These are phyloP conservation scores for Cryptocephalus primarius DNA, from an alignment of 2,888 invertebrate genomes.

Conservation along the genomic window DNA sequence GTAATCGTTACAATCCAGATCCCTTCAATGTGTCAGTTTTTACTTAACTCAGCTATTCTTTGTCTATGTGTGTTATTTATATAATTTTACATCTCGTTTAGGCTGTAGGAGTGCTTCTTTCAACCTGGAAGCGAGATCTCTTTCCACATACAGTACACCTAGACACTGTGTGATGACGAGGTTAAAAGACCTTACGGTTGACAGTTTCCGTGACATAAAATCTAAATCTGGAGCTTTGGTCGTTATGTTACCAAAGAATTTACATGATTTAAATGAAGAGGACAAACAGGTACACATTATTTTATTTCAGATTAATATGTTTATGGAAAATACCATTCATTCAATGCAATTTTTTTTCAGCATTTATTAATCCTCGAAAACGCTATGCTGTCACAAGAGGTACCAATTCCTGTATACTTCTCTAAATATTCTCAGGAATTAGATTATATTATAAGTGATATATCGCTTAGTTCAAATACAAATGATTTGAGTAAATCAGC, in stretches of 20 bases:
- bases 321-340: not conserved
- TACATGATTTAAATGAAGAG: conserved; percentile 50
- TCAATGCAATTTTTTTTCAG: conserved; percentile 33
- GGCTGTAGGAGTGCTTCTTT: conserved; percentile 79
- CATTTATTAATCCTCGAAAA: conserved; percentile 69
- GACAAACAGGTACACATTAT: conserved; percentile 51
- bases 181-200: conserved; percentile 68
- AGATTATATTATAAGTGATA: conserved; percentile 62
- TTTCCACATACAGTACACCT: conserved; percentile 76
- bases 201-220: conserved; percentile 64
- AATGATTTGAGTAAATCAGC: conserved; percentile 69
- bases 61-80: not conserved
- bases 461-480: conserved; percentile 55
- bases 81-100: conserved; percentile 26
- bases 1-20: no score
- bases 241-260: conserved; percentile 69
- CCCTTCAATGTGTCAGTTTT: no score
- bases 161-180: conserved; percentile 80
- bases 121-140: conserved; percentile 79
- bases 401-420: conserved; percentile 81
- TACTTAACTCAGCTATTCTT: no score
- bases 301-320: not conserved
- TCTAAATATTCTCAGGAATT: conserved; percentile 64
- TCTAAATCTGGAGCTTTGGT: conserved; percentile 77
- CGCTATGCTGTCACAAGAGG: conserved; percentile 64